A percentile compares a stretch with the other conserved stretches of the same genome.
Conservation (phyloP, 2,888 invertebrate species). For the Bedellia somnulentella region DNA sequence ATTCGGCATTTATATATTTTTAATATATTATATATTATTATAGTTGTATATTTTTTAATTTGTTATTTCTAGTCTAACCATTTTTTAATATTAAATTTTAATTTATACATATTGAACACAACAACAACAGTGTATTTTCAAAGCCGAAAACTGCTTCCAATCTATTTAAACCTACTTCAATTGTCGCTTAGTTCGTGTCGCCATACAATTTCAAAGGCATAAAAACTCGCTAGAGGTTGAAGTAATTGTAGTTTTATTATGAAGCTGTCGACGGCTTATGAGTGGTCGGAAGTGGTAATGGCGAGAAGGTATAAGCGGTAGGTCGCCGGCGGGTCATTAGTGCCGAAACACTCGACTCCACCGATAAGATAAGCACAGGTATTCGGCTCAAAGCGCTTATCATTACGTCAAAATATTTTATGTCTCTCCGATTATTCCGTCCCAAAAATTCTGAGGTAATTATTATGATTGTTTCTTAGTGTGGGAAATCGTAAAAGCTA, state of each 20-base stretch:
- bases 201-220: too few species aligned
- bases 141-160: too few species aligned
- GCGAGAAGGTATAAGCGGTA: constrained; percentile 4
- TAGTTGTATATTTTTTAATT: too few species aligned
- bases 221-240: too few species aligned
- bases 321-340: constrained; percentile 37
- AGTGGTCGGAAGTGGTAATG: constrained; percentile 16
- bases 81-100: too few species aligned
- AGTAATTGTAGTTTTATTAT: constrained; percentile 17
- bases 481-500: constrained; percentile 12
- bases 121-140: too few species aligned
- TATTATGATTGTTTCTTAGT: constrained; percentile 21
- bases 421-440: constrained; percentile 34
- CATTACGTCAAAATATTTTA: constrained; percentile 52
- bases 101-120: too few species aligned
- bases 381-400: constrained; percentile 45
- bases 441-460: constrained; percentile 20
- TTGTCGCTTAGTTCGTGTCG: too few species aligned
- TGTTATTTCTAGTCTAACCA: too few species aligned
- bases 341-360: constrained; percentile 28
- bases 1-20: too few species aligned
- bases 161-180: too few species aligned
- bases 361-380: constrained; percentile 39
- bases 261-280: constrained; percentile 29
- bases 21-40: too few species aligned